Evolutionary conservation across 2,797 vertebrate genomes (phyloP), one percentile per base, ranked within the genome.

Genomic region (Anas bahamensis): DNA sequence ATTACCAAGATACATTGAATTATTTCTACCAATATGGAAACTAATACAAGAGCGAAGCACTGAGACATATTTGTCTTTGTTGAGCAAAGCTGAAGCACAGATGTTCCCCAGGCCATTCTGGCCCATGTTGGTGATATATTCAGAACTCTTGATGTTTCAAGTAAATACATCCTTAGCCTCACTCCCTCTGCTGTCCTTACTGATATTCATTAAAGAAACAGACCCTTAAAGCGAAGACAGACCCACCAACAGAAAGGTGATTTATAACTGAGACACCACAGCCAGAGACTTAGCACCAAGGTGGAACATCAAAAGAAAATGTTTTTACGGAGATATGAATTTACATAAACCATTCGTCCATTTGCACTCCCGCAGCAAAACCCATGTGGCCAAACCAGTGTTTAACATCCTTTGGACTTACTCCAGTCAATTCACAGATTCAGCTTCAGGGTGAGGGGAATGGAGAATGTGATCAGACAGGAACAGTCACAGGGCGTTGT

Each of bases 1-100:
- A 97, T 95, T 96, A 95, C 50, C 28, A 17, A 80, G 80, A 92
- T 71, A 92, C 57, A 94, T 83, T 86, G 90, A 87, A 94, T 94
- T 95, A 92, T 94, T 91, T 94, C 77, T 82, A 83, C 76, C 1
- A 0, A 76, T 90, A 94, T 63, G 86, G 88, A 94, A 96, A 89
- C 59, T 73, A 84, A 84, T 53, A 64, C 91, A 93, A 92, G 33
- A 89, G 69, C 11, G 5, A 94, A 93, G 77, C 57, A 61, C 68
- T 6, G 37, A 94, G 71, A 89, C 3, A 0, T 74, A 95, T 95
- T 93, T 88, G 76, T 96, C 85, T 95, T 95, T 78, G 86, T 71
- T 93, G 94, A 88, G 87, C 44, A 94, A 90, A 93, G 77, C 79
- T 87, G 79, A 90, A 93, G 66, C 86, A 79, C 72, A 89, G 63